phyloP scores from a whole-genome alignment of 2,888 invertebrate genomes.

The Harpalus rufipes region DNA sequence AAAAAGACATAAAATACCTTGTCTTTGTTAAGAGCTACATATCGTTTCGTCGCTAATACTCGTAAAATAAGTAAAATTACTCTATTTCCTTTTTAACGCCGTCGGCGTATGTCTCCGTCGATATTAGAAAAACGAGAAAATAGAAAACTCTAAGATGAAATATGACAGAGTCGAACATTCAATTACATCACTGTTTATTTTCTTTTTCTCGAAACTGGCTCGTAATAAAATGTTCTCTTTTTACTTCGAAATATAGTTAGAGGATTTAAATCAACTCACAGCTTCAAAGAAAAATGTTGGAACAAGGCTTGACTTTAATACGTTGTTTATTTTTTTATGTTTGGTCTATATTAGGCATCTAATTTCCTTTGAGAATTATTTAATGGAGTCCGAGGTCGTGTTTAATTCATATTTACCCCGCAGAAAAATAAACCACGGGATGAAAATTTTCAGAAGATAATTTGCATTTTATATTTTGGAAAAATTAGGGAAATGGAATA shows the following conservation, averaged over 20 bases:
- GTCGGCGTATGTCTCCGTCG: background rate
- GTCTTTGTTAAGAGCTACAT: too few relatives aligned
- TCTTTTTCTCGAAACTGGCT: constrained; percentile 9
- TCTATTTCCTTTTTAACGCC: background rate
- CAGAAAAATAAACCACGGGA: background rate
- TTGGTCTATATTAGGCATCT: background rate
- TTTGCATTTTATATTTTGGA: background rate
- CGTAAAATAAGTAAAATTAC: background rate
- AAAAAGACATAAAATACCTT: too few relatives aligned
- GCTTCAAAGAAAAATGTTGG: background rate
- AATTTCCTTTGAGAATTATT: constrained; percentile 13
- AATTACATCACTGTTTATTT: constrained; percentile 3
- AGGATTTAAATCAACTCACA: background rate
- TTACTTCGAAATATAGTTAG: background rate
- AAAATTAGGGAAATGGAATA: too few relatives aligned
- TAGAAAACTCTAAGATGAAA: background rate
- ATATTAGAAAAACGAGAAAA: constrained; percentile 3
- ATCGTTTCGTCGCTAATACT: background rate
- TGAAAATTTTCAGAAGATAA: background rate
- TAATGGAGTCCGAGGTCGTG: background rate
- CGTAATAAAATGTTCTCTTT: constrained; percentile 16
- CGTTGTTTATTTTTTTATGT: background rate
- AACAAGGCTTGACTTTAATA: background rate
- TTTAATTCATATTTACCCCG: background rate
- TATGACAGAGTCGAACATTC: constrained; percentile 1